Evolutionary conservation across 2,888 invertebrate genomes (phyloP).

Genomic region (Amblyjoppa proteus): DNA sequence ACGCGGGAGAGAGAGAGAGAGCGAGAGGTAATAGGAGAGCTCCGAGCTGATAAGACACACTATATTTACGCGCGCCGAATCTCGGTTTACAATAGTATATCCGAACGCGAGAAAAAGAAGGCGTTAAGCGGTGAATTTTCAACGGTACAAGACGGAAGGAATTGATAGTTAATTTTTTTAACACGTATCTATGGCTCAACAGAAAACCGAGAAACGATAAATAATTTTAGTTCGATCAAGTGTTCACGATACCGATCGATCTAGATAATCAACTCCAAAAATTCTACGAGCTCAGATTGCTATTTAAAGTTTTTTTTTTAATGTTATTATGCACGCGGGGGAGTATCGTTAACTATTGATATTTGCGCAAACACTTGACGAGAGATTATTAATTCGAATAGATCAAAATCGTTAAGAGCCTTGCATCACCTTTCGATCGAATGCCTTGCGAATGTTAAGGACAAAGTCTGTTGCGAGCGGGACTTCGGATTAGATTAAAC

Average conservation of each 20-base stretch:
- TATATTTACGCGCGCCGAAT: conserved; percentile 56
- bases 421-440: conserved; percentile 1
- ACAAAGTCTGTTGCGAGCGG: conserved; percentile 12
- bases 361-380: conserved; percentile 13
- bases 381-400: neutral
- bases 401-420: conserved; percentile 15
- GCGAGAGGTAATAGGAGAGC: conserved; percentile 16
- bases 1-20: conserved; percentile 29
- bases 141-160: neutral
- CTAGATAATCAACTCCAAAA: neutral
- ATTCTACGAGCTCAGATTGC: conserved; percentile 4
- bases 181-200: neutral
- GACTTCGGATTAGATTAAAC: conserved; percentile 1
- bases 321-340: neutral
- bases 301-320: neutral
- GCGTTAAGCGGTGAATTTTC: neutral
- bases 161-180: neutral
- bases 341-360: neutral
- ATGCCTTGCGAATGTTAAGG: neutral
- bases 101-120: too few relatives aligned
- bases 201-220: conserved; percentile 1
- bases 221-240: neutral
- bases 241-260: conserved; percentile 10
- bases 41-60: conserved; percentile 33
- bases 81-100: conserved; percentile 26